Conservation (phyloP, 2,888 invertebrate species). For the Lithosia quadra region DNA sequence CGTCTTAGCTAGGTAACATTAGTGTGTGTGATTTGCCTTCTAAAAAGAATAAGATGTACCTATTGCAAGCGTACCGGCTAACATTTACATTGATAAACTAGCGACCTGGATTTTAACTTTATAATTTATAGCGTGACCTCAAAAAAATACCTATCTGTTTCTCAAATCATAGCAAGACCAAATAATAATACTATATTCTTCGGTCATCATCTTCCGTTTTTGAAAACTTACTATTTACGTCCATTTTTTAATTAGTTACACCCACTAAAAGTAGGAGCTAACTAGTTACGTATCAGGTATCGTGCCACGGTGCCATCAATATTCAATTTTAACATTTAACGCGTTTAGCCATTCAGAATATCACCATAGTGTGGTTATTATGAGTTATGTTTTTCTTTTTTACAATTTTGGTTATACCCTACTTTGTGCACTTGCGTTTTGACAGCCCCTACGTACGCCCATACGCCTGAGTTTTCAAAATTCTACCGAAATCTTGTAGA, state of each 20-base stretch:
- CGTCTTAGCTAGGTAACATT: no score
- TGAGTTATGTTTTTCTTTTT: no score
- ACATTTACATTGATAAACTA: not conserved
- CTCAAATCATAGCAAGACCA: not conserved
- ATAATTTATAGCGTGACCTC: not conserved
- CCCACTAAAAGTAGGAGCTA: not conserved
- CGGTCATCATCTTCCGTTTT: not conserved
- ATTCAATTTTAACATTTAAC: no score
- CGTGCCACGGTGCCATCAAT: not conserved
- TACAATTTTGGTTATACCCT: no score
- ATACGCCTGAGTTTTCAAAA: no score
- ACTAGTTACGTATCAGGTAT: no score
- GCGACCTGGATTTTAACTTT: not conserved
- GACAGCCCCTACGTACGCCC: no score
- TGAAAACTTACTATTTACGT: not conserved
- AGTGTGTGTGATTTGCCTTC: not conserved
- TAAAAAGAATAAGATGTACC: not conserved
- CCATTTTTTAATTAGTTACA: not conserved
- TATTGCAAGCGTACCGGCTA: not conserved
- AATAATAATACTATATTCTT: not conserved
- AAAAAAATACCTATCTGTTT: not conserved
- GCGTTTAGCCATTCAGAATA: no score
- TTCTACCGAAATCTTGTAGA: no score
- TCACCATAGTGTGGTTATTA: no score
- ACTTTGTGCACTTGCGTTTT: no score